A percentile compares a stretch with the other conserved stretches of the same genome.
phyloP scores from a whole-genome alignment of 2,888 invertebrate genomes.

The Chalcis sispes region DNA sequence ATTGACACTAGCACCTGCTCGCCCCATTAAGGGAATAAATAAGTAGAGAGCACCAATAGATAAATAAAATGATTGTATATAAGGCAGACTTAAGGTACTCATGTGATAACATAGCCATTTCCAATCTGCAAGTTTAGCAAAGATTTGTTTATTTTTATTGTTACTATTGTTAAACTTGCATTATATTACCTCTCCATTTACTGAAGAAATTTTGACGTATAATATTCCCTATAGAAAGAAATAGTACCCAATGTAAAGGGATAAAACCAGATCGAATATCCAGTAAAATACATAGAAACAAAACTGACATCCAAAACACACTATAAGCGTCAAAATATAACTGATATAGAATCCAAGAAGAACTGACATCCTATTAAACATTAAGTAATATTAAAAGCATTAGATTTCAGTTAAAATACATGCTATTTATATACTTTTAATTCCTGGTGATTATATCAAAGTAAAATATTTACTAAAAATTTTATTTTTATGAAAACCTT shows the following conservation, averaged over 20 bases:
- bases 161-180: constrained; percentile 17
- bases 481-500: no score
- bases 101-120: constrained; percentile 79
- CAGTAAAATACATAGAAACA: constrained; percentile 78
- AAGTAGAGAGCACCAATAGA: constrained; percentile 83
- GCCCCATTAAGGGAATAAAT: constrained; percentile 89
- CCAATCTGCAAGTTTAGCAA: constrained; percentile 75
- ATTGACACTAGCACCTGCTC: constrained; percentile 83
- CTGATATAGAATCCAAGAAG: constrained; percentile 79
- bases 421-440: neutral
- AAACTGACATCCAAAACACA: constrained; percentile 78
- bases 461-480: no score
- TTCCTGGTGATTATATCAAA: neutral
- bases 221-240: constrained; percentile 79
- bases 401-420: constrained; percentile 17
- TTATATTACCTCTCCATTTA: constrained; percentile 77
- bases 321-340: constrained; percentile 80
- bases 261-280: constrained; percentile 84
- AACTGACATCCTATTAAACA: constrained; percentile 69
- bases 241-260: constrained; percentile 81
- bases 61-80: constrained; percentile 84
- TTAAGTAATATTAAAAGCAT: constrained; percentile 44
- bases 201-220: constrained; percentile 77
- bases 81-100: constrained; percentile 79
- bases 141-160: constrained; percentile 19